Evolutionary conservation across 2,797 vertebrate species (phyloP), one percentile per base, ranked within the genome.

Genomic region (Rhabdophis nuchalis): DNA sequence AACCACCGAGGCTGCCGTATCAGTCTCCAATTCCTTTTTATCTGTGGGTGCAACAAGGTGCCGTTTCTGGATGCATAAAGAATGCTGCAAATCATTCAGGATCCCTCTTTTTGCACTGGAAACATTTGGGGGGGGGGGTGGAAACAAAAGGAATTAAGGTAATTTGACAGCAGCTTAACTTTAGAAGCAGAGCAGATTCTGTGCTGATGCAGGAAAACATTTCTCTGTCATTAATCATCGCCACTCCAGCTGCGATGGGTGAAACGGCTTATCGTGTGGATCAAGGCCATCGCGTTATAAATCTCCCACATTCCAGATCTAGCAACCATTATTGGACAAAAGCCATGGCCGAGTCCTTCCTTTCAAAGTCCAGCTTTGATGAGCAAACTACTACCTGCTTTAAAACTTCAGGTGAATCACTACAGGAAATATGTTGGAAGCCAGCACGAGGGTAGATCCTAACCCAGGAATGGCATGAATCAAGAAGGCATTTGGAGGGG

Each of bases 341-440:
- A 82, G 56, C 50, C 41, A 20, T 8, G 52, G 68, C 54, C n/a
- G 25, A 82, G 5, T 58, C 91, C 68, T 60, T 88, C 36, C 32
- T 92, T 88, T 60, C 32, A 82, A 82, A 77, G 68, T 32, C n/a
- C 46, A 88, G 85, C 56, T 4, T 56, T 41, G 58, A 53, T 82
- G 87, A 56, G n/a, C n/a, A 53, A 91, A 52, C 7, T 27, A 52
- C 7, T 36, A 61, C 57, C 82, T 72, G 88, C 29, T 53, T 85
- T 32, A 77, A 87, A 58, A 16, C 64, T 41, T 6, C 87, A 93
- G 92, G 92, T 93, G 92, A 93, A 32, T 93, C 92, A 89, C 90
- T 86, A 53, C n/a, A 60, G 90, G 60, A 93, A 86, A 32, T 53
- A 61, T 1, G 53, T 85, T 60, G 52, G 57, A 85, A 89, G 68